These are phyloP conservation scores for Anabacerthia variegaticeps DNA, from an alignment of 2,797 vertebrate species.

Conservation along the genomic window DNA sequence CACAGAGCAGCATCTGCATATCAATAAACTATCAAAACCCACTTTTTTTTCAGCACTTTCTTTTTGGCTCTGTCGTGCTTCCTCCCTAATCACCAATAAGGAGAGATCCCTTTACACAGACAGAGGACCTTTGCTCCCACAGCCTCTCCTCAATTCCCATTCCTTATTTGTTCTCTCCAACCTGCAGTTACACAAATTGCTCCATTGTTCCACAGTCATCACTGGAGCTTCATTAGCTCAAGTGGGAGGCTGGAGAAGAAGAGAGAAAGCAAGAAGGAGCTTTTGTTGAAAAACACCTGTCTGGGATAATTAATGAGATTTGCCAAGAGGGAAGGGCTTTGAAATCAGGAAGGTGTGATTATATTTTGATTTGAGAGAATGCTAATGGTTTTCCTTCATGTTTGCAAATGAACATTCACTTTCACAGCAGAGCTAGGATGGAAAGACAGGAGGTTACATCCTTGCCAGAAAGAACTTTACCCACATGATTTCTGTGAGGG, in stretches of 20 bases:
- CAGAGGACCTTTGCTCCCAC: not conserved
- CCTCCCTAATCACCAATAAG: slow-evolving; percentile 32
- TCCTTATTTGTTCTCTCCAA: slow-evolving; percentile 15
- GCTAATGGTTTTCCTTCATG: not conserved
- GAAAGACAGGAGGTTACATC: not conserved
- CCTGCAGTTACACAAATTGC: slow-evolving; percentile 51
- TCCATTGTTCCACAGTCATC: slow-evolving; percentile 34
- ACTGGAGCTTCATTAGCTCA: slow-evolving; percentile 33
- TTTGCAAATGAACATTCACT: not conserved
- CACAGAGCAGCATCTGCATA: not conserved
- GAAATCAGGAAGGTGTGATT: slow-evolving; percentile 15
- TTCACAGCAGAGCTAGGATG: not conserved
- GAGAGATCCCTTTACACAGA: not conserved
- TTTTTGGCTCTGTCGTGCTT: not conserved
- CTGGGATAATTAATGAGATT: slow-evolving; percentile 26
- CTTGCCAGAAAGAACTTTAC: not conserved
- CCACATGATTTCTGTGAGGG: not conserved
- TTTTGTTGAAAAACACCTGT: slow-evolving; percentile 59
- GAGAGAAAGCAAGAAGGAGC: not conserved
- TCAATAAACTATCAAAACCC: not conserved
- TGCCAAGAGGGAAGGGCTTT: not conserved
- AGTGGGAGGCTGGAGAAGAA: not conserved
- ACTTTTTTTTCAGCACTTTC: not conserved
- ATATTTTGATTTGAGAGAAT: not conserved
- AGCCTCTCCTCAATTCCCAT: not conserved